Evolutionary conservation across 2,888 invertebrate genomes (phyloP), one percentile per base, ranked within the genome.

Genomic region (Pemphredon lugubris): DNA sequence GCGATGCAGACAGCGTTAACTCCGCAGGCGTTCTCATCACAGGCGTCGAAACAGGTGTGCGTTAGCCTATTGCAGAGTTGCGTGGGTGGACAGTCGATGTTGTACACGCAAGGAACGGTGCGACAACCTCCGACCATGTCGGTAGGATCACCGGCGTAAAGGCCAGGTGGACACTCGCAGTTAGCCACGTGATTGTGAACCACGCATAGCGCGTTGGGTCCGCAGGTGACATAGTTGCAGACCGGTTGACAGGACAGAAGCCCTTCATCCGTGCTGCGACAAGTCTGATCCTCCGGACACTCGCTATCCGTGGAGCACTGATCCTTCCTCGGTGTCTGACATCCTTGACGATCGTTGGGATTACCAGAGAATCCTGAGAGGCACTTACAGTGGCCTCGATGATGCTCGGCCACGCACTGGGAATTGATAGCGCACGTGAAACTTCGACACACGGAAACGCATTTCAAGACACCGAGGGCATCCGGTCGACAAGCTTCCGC

Each of bases 261-360:
- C 45, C 93, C 93, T 6, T 91, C 91, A 0, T 89, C 79, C 45
- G 93, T 90, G 79, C 91, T 91, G 84, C 93, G 92, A 87, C 97
- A 97, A 13, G 94, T 92, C 86, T 96, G 95, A 74, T 94, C 94
- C 90, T 97, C 97, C 26, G 94, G 91, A 84, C 97, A 97, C 87
- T 97, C 95, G 30, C 93, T 94, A 88, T 96, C 95, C 40, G 94
- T 93, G 11, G 91, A 91, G 84, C 97, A 97, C 87, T 94, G 93
- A 83, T 96, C 94, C 87, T 93, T 94, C 13, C 93, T 91, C 0
- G 94, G 89, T 11, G 93, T 92, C 79, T 93, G 92, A 84, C 97
- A 97, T n/a, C 97, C 97, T 76, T 94, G 94, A 20, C 97, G 93
- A 86, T 97, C 96, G 84, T 96, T 96, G 14, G 97, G 96, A 91